Evolutionary conservation across 2,113 vertebrate genomes (phyloP).

Genomic region (Dinomys branickii): DNA sequence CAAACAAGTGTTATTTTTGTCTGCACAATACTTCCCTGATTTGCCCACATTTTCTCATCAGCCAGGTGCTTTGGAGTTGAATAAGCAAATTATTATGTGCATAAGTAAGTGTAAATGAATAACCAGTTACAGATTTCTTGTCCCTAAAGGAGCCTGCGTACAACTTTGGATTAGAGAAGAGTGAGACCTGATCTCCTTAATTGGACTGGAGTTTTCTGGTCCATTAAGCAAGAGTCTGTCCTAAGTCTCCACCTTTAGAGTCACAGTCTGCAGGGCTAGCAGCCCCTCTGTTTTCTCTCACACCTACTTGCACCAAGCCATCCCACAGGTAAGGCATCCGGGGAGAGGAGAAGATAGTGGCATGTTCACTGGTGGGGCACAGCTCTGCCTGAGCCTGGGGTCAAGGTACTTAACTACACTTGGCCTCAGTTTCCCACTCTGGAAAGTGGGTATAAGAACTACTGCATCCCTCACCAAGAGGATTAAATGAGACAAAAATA

Average conservation of each 20-base stretch:
- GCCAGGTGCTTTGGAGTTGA: constrained; percentile 53
- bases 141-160: not conserved
- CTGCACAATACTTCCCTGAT: constrained; percentile 52
- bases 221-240: not conserved
- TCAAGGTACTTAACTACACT: not conserved
- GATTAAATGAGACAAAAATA: not conserved
- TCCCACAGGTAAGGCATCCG: not conserved
- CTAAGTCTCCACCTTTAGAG: constrained; percentile 23
- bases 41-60: constrained; percentile 49
- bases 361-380: fast-evolving
- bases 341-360: fast-evolving
- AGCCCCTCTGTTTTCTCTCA: fast-evolving
- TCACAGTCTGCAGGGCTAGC: not conserved
- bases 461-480: not conserved
- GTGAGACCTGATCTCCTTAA: constrained; percentile 36
- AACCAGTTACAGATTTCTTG: constrained; percentile 35
- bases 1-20: constrained; percentile 63
- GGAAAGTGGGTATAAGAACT: not conserved
- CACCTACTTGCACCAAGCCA: not conserved
- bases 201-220: not conserved
- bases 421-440: constrained; percentile 41
- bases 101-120: constrained; percentile 53
- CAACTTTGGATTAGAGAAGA: not conserved
- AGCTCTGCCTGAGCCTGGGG: not conserved
- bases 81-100: constrained; percentile 57